These are phyloP conservation scores for Plecotus auritus DNA, from an alignment of 2,113 vertebrate species.

Conservation along the genomic window DNA sequence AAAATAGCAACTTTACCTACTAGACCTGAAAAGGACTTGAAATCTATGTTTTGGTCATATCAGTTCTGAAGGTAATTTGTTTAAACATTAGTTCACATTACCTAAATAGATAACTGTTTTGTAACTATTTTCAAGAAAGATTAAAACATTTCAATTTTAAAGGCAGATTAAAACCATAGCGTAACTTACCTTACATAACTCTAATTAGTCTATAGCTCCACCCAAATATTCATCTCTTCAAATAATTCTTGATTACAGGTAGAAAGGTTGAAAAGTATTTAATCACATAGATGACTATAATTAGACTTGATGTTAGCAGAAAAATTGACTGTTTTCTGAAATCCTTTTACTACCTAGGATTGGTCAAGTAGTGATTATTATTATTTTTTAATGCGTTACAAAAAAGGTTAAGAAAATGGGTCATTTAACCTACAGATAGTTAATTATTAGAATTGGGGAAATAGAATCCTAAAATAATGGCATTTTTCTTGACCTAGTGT, in stretches of 20 bases:
- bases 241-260: slow-evolving; percentile 63
- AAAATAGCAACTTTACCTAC: slow-evolving; percentile 5
- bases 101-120: slow-evolving; percentile 49
- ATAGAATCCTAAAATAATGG: not conserved
- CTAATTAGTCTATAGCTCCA: slow-evolving; percentile 43
- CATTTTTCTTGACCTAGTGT: slow-evolving; percentile 12
- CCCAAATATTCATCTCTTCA: slow-evolving; percentile 48
- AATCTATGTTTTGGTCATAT: slow-evolving; percentile 28
- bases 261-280: slow-evolving; percentile 65
- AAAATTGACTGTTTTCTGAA: slow-evolving; percentile 53
- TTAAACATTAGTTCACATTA: slow-evolving; percentile 56
- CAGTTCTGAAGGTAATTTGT: slow-evolving; percentile 27
- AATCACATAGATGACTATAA: slow-evolving; percentile 62
- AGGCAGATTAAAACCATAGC: slow-evolving; percentile 51
- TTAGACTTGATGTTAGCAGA: slow-evolving; percentile 68
- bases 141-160: slow-evolving; percentile 47
- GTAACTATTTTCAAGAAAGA: slow-evolving; percentile 59
- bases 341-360: slow-evolving; percentile 23
- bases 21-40: slow-evolving; percentile 25
- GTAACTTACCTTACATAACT: slow-evolving; percentile 52
- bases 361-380: slow-evolving; percentile 17
- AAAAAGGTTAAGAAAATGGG: not conserved
- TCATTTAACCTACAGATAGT: slow-evolving; percentile 22
- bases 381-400: slow-evolving; percentile 11
- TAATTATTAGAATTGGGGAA: slow-evolving; percentile 21